phyloP scores from a whole-genome alignment of 2,113 vertebrate genomes.

The Heterotis niloticus region DNA sequence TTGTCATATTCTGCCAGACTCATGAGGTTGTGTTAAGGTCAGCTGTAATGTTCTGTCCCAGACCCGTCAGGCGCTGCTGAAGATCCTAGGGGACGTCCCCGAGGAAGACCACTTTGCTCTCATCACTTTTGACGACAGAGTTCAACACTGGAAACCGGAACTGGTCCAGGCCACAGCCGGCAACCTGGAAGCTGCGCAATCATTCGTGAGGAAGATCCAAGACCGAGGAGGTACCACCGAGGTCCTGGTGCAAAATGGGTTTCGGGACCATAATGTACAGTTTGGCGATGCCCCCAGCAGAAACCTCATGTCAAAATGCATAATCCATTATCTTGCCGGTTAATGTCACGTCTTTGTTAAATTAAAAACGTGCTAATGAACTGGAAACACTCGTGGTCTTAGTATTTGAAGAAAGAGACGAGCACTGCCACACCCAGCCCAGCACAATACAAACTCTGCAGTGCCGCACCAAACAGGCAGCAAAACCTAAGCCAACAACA shows the following conservation, averaged over 20 bases:
- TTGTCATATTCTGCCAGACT: too few relatives aligned
- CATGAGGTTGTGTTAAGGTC: too few relatives aligned
- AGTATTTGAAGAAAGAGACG: too few relatives aligned
- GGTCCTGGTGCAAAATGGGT: neutral
- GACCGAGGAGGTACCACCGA: constrained; percentile 56
- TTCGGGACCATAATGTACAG: too few relatives aligned
- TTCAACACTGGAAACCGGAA: constrained; percentile 70
- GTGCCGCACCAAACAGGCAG: neutral
- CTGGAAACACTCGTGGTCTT: too few relatives aligned
- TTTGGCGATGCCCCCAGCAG: too few relatives aligned
- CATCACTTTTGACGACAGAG: constrained; percentile 64
- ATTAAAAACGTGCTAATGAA: too few relatives aligned
- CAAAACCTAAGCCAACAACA: neutral
- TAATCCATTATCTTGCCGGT: too few relatives aligned
- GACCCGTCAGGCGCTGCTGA: constrained; percentile 78
- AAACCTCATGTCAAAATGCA: too few relatives aligned
- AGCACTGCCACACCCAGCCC: too few relatives aligned
- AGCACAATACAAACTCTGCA: too few relatives aligned
- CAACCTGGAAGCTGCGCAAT: constrained; percentile 68
- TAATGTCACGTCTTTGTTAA: too few relatives aligned
- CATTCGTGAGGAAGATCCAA: constrained; percentile 61
- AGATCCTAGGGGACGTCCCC: constrained; percentile 78
- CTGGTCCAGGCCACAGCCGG: constrained; percentile 70
- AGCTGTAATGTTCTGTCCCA: constrained; percentile 46
- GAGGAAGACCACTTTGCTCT: constrained; percentile 79